Conservation (phyloP, 2,113 vertebrate species). For the Caranx melampygus region DNA sequence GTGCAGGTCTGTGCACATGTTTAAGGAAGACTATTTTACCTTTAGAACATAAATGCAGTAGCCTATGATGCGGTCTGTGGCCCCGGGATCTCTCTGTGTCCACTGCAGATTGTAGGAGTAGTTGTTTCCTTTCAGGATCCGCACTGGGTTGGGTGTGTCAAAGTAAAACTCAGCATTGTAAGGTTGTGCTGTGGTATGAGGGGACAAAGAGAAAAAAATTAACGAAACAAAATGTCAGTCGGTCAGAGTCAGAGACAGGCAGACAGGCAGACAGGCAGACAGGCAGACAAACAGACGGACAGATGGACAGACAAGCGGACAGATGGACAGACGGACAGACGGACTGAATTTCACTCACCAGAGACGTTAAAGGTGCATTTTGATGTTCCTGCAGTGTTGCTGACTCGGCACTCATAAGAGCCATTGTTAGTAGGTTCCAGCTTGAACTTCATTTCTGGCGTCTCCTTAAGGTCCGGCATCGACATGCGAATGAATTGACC, state of each 20-base stretch:
- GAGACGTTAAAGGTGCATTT: constrained; percentile 93
- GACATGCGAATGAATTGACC: constrained; percentile 84
- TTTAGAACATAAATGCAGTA: constrained; percentile 91
- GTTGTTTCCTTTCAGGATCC: constrained; percentile 92
- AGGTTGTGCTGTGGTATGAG: constrained; percentile 86
- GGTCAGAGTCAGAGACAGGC: neutral
- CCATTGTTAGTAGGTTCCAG: constrained; percentile 90
- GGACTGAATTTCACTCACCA: constrained; percentile 82
- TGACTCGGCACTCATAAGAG: constrained; percentile 92
- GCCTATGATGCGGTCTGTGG: constrained; percentile 91
- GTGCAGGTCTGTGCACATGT: neutral
- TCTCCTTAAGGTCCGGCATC: constrained; percentile 86
- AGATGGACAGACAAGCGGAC: neutral
- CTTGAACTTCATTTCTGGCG: constrained; percentile 89
- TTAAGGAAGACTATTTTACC: constrained; percentile 80
- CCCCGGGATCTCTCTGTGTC: constrained; percentile 95
- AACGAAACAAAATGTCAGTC: too few species aligned
- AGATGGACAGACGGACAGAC: neutral
- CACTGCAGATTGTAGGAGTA: constrained; percentile 97
- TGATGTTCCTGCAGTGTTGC: constrained; percentile 91
- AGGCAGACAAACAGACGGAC: neutral
- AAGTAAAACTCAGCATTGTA: constrained; percentile 98
- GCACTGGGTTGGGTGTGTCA: constrained; percentile 95
- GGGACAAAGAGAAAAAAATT: too few species aligned
- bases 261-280: neutral